Evolutionary conservation across 2,888 invertebrate genomes (phyloP).

Genomic region (Polydrusus cervinus): DNA sequence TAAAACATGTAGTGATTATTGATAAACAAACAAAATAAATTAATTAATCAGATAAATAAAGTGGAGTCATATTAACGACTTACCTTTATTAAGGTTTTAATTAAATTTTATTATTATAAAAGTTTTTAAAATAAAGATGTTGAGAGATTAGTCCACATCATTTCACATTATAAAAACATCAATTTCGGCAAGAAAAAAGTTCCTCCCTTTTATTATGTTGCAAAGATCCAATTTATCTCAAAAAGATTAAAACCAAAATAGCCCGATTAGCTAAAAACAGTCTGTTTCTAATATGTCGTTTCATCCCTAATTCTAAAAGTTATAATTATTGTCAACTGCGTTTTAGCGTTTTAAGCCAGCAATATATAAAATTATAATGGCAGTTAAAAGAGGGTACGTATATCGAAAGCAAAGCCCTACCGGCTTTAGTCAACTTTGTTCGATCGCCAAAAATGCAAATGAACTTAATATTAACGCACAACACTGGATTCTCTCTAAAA

Average conservation of each 20-base stretch:
- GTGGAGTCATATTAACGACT: too few species aligned
- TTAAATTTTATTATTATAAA: too few species aligned
- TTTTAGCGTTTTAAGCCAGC: slow-evolving; percentile 51
- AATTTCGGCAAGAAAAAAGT: neutral
- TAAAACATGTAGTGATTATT: too few species aligned
- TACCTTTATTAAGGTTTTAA: too few species aligned
- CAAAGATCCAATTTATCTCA: neutral
- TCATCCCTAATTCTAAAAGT: slow-evolving; percentile 52
- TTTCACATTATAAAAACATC: too few species aligned
- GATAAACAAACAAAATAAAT: too few species aligned
- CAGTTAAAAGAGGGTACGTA: slow-evolving; percentile 54
- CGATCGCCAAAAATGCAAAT: slow-evolving; percentile 59
- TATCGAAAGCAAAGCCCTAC: slow-evolving; percentile 52
- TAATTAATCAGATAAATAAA: too few species aligned
- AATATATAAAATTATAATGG: slow-evolving; percentile 55
- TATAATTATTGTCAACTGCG: slow-evolving; percentile 56
- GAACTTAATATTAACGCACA: slow-evolving; percentile 59
- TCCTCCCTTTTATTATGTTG: neutral
- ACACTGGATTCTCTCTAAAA: slow-evolving; percentile 48
- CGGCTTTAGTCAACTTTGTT: slow-evolving; percentile 50
- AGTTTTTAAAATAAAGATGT: too few species aligned
- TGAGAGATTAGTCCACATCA: too few species aligned
- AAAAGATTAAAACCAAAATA: slow-evolving; percentile 48
- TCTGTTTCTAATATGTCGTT: slow-evolving; percentile 51
- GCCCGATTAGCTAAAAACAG: slow-evolving; percentile 44